phyloP scores from a whole-genome alignment of 2,888 invertebrate species.

The Auanema sp. region DNA sequence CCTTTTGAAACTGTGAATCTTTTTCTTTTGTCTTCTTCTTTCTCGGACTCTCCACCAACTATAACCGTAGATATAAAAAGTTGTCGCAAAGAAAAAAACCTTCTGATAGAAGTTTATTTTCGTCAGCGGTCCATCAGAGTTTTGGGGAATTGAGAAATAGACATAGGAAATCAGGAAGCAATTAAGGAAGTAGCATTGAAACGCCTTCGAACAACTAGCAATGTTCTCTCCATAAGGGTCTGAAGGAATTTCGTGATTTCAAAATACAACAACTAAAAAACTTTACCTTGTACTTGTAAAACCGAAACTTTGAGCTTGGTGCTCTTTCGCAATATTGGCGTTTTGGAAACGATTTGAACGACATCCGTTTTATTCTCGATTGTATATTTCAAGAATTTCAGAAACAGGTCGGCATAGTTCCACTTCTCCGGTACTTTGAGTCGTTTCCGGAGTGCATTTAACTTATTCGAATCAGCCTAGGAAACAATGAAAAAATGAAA shows the following conservation, averaged over 20 bases:
- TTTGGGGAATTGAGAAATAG: constrained; percentile 29
- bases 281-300: no score
- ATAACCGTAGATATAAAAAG: not conserved
- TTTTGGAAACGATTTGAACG: no score
- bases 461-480: no score
- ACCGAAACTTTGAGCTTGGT: no score
- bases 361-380: no score
- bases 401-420: no score
- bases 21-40: constrained; percentile 10
- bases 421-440: not conserved
- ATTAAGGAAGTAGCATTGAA: constrained; percentile 39
- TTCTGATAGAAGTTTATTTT: constrained; percentile 16
- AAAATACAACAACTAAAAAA: no score
- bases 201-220: constrained; percentile 26
- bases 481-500: no score
- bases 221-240: constrained; percentile 39
- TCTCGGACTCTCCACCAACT: not conserved
- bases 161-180: constrained; percentile 30
- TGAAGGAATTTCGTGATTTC: constrained; percentile 2
- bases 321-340: no score
- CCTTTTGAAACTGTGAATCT: not conserved
- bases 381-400: no score
- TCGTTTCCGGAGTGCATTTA: no score
- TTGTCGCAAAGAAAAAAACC: constrained; percentile 2
- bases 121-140: constrained; percentile 16